A percentile compares a stretch with the other conserved stretches of the same genome.
Conservation (phyloP, 2,113 vertebrate genomes). For the Peromyscus californicus region DNA sequence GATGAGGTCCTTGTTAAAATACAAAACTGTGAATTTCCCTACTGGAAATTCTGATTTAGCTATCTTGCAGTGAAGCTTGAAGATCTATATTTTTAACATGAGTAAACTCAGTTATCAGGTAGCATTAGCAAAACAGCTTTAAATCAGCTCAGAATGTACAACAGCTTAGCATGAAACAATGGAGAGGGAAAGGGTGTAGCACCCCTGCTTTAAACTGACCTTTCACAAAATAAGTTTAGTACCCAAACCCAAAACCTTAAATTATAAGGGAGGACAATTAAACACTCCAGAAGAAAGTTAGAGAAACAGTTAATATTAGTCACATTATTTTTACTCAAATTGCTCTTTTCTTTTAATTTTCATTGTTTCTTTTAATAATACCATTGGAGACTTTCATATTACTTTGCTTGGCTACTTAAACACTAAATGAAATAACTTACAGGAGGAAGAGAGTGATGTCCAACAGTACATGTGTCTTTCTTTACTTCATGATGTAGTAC, state of each 20-base stretch:
- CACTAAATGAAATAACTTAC: constrained; percentile 28
- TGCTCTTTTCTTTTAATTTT: constrained; percentile 12
- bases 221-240: constrained; percentile 38
- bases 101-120: constrained; percentile 5
- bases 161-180: neutral
- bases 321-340: neutral
- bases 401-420: constrained; percentile 31
- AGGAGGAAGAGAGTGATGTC: neutral
- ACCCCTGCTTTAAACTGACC: neutral
- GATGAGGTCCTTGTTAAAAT: neutral
- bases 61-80: neutral
- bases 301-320: neutral
- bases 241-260: constrained; percentile 1
- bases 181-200: neutral
- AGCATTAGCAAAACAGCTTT: neutral
- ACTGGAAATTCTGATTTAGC: neutral
- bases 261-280: constrained; percentile 20
- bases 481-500: neutral
- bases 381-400: constrained; percentile 1
- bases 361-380: constrained; percentile 27
- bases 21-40: neutral
- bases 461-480: neutral
- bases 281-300: neutral
- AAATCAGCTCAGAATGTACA: constrained; percentile 25
- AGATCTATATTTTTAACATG: neutral